These are phyloP conservation scores for Tetragnatha montana DNA, from an alignment of 2,888 invertebrate species.

Conservation along the genomic window DNA sequence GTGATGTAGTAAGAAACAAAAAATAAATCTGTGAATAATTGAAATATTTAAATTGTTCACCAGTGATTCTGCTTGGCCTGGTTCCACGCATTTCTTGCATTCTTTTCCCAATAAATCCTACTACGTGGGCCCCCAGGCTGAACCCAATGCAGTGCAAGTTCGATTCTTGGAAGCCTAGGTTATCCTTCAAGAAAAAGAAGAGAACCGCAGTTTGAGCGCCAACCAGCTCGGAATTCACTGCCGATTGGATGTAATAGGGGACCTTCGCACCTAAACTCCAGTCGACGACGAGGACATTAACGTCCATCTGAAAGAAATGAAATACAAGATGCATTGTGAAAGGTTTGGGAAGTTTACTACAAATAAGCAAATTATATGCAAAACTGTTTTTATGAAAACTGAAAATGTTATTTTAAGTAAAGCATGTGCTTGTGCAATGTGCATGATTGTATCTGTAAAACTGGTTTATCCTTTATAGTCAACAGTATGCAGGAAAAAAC, in stretches of 20 bases:
- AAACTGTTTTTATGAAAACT: too few species aligned
- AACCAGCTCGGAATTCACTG: slow-evolving; percentile 66
- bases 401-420: too few species aligned
- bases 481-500: too few species aligned
- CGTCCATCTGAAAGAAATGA: slow-evolving; percentile 37
- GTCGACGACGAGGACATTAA: slow-evolving; percentile 67
- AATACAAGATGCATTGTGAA: too few species aligned
- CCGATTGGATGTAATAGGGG: slow-evolving; percentile 64
- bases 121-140: slow-evolving; percentile 82
- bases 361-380: too few species aligned
- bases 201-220: slow-evolving; percentile 62
- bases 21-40: too few species aligned
- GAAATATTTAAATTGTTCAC: slow-evolving; percentile 22
- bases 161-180: slow-evolving; percentile 56
- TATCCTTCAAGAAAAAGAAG: slow-evolving; percentile 47
- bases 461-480: too few species aligned
- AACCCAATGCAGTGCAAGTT: slow-evolving; percentile 81
- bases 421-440: too few species aligned
- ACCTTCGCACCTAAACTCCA: slow-evolving; percentile 69
- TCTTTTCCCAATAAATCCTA: slow-evolving; percentile 80
- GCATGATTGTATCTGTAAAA: too few species aligned
- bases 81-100: slow-evolving; percentile 55
- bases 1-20: too few species aligned
- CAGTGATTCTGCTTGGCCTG: slow-evolving; percentile 67
- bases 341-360: too few species aligned